Evolutionary conservation across 2,888 invertebrate genomes (phyloP).

Genomic region (Tetranychus truncatus): DNA sequence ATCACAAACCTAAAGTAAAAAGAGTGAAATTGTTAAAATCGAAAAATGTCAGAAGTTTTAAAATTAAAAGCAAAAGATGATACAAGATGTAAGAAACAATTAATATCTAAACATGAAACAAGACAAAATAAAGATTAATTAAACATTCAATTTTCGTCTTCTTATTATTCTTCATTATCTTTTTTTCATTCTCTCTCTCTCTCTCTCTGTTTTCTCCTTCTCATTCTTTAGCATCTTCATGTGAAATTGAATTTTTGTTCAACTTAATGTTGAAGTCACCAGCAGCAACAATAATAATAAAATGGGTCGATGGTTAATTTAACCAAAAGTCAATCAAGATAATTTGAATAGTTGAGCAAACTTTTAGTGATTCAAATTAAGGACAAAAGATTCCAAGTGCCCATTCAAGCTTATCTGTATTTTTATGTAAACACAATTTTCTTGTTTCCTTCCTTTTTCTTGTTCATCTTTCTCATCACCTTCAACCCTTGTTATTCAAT

Average conservation of each 20-base stretch:
- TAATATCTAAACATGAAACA: too few species aligned
- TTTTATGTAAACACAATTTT: too few species aligned
- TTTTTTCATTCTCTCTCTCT: too few species aligned
- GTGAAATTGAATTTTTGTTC: neutral
- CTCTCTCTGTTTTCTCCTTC: neutral
- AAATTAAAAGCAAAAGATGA: too few species aligned
- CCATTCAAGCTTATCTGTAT: neutral
- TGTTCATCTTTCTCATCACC: neutral
- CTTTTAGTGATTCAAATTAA: neutral
- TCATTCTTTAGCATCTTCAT: neutral
- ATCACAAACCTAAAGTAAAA: constrained; percentile 4
- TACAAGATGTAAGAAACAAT: too few species aligned
- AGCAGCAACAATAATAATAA: neutral
- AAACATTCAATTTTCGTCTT: neutral
- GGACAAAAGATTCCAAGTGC: neutral
- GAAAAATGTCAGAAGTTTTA: neutral
- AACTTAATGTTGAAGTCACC: too few species aligned
- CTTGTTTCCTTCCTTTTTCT: neutral
- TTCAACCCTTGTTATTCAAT: too few species aligned
- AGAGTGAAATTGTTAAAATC: neutral
- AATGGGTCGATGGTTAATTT: neutral
- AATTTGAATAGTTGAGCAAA: neutral
- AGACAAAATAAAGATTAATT: too few species aligned
- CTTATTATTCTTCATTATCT: neutral
- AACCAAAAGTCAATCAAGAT: constrained; percentile 1